Evolutionary conservation across 2,888 invertebrate species (phyloP), one percentile per base, ranked within the genome.

Genomic region (Argynnis bischoffii): DNA sequence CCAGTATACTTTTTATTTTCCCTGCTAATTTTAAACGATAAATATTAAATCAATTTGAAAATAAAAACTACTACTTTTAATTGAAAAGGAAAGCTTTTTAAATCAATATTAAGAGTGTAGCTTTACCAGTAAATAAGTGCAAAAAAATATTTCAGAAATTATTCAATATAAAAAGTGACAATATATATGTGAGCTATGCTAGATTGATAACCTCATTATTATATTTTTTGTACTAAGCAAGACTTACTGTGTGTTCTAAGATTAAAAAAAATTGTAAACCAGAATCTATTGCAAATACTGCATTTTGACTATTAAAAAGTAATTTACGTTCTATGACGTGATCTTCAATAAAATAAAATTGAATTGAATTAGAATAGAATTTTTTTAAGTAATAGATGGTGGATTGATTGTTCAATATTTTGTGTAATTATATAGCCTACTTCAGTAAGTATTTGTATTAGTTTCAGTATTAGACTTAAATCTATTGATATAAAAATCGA

Each of bases 311-410:
- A 66, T 66, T 67, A 64, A 63, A 61, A 69, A 69, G 50, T 55
- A 63, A 59, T 65, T 65, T 66, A 54, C 56, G 60, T 72, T 72
- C 72, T 67, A 72, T 75, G 74, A 75, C 75, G 75, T 73, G 75
- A 76, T 75, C 64, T 63, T 74, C 69, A 54, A 51, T 72, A 69
- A 64, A n/a, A n/a, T n/a, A n/a, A n/a, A n/a, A 70, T 66, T 69
- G 67, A 71, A 69, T 71, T 70, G 70, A 69, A 70, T 66, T 71
- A 70, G 57, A 63, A 67, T 68, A 67, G 47, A 69, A 73, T 69
- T 74, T 74, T n/a, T 78, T 70, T 75, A 67, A 69, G 48, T 73
- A 78, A 78, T 83, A 77, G 75, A 85, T 84, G 82, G 79, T 83
- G 77, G 78, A 79, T 80, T 83, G 80, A 78, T 78, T 79, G 72